Conservation (phyloP, 1,140 invertebrate species). For the Lethocerus indicus region DNA sequence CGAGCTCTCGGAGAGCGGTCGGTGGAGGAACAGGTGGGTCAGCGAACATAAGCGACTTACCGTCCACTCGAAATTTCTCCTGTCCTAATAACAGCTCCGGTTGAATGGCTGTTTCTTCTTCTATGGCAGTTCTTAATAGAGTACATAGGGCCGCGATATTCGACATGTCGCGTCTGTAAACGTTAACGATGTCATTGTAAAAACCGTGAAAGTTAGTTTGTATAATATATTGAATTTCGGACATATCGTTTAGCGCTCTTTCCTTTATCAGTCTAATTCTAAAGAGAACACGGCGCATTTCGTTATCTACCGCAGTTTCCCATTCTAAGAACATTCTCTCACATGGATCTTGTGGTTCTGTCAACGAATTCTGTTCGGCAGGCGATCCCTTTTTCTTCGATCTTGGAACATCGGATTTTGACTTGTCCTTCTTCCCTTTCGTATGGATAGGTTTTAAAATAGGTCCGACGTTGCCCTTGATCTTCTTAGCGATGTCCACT, state of each 20-base stretch:
- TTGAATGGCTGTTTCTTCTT: conserved; percentile 27
- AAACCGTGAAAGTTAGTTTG: not conserved
- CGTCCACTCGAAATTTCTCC: conserved; percentile 25
- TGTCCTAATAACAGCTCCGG: conserved; percentile 28
- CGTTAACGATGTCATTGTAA: conserved; percentile 3
- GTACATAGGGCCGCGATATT: conserved; percentile 32
- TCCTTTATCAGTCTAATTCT: conserved; percentile 26
- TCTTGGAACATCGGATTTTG: too few relatives aligned
- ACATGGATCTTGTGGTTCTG: too few relatives aligned
- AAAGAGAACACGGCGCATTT: conserved; percentile 28
- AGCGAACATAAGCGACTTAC: conserved; percentile 13
- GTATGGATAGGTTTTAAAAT: too few relatives aligned
- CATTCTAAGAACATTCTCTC: conserved; percentile 8
- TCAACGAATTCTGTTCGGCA: too few relatives aligned
- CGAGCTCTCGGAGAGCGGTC: conserved; percentile 16
- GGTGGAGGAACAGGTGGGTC: conserved; percentile 4
- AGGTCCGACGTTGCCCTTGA: too few relatives aligned
- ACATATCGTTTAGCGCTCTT: conserved; percentile 3
- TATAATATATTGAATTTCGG: not conserved
- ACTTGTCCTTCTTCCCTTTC: too few relatives aligned
- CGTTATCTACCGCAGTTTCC: conserved; percentile 27
- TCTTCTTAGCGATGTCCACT: too few relatives aligned
- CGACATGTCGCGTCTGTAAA: conserved; percentile 32
- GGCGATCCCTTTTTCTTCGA: too few relatives aligned
- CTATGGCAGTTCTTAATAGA: conserved; percentile 34